phyloP scores from a whole-genome alignment of 2,113 vertebrate species.

The Picathartes gymnocephalus region DNA sequence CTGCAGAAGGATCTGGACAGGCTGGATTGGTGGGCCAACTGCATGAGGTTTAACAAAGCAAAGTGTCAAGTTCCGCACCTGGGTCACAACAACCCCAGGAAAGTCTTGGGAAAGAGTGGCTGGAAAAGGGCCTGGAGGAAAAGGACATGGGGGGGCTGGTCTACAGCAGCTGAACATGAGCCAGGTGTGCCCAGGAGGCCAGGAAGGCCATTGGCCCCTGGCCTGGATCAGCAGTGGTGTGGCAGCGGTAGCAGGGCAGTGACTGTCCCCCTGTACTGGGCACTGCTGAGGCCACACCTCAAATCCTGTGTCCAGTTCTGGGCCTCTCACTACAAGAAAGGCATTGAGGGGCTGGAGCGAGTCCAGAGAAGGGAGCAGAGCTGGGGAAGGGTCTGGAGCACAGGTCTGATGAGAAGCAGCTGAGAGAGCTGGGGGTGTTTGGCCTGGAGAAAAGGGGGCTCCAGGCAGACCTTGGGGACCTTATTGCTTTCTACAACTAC shows the following conservation, averaged over 20 bases:
- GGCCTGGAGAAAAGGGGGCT: background rate
- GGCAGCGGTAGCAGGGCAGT: background rate
- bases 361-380: fast-evolving
- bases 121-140: fast-evolving
- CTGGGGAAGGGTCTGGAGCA: background rate
- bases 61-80: background rate
- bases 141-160: fast-evolving
- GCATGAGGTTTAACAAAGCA: background rate
- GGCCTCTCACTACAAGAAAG: background rate
- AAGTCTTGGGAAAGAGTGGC: background rate
- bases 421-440: background rate
- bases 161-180: background rate
- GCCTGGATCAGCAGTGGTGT: background rate
- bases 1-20: background rate
- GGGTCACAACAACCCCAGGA: background rate
- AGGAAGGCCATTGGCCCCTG: background rate
- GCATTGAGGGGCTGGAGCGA: fast-evolving
- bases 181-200: background rate
- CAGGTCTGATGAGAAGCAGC: background rate
- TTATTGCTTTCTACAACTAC: background rate
- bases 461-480: background rate
- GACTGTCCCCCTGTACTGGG: fast-evolving
- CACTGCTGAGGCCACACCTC: background rate
- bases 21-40: background rate
- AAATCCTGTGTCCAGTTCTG: background rate